A percentile compares a stretch with the other conserved stretches of the same genome.
Evolutionary conservation across 53 echinoderm and acorn worm species (phyloP).

Genomic region (Mesocentrotus franciscanus): DNA sequence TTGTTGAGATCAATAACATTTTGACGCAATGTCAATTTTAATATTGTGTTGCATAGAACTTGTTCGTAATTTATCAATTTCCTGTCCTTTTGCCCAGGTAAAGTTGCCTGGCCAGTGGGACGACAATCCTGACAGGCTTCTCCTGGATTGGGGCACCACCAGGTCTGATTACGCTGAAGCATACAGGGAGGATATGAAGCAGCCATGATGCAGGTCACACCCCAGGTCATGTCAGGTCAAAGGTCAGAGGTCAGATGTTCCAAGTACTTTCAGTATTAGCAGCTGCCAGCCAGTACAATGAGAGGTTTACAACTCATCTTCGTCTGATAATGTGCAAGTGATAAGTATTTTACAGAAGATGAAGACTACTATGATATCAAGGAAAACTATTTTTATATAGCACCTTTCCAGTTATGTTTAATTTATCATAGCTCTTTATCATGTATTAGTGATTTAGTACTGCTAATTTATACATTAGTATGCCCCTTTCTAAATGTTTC

Average conservation of each 20-base stretch:
- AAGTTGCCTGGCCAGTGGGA: slow-evolving; percentile 96
- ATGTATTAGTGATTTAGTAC: too few species aligned
- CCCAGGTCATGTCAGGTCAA: neutral
- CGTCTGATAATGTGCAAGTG: neutral
- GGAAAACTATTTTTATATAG: too few species aligned
- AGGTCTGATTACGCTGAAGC: slow-evolving; percentile 84
- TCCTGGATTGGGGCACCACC: slow-evolving; percentile 89
- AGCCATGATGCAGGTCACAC: neutral
- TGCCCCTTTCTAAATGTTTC: neutral
- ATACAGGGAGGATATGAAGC: slow-evolving; percentile 63
- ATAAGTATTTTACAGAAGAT: neutral
- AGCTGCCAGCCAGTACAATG: neutral
- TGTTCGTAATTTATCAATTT: neutral
- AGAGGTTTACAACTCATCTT: slow-evolving; percentile 1
- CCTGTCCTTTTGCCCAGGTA: slow-evolving; percentile 67
- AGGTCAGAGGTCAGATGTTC: neutral
- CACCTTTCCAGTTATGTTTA: too few species aligned
- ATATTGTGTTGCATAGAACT: too few species aligned
- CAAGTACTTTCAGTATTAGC: neutral
- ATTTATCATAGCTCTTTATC: too few species aligned
- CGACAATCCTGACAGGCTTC: slow-evolving; percentile 89
- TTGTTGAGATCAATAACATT: too few species aligned
- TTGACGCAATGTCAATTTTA: too few species aligned
- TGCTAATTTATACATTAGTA: neutral
- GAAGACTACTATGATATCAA: neutral